Percentiles rank a stretch among this genome's conserved stretches.
Evolutionary conservation across 2,888 invertebrate genomes (phyloP).

Genomic region (Trichopria drosophilae): DNA sequence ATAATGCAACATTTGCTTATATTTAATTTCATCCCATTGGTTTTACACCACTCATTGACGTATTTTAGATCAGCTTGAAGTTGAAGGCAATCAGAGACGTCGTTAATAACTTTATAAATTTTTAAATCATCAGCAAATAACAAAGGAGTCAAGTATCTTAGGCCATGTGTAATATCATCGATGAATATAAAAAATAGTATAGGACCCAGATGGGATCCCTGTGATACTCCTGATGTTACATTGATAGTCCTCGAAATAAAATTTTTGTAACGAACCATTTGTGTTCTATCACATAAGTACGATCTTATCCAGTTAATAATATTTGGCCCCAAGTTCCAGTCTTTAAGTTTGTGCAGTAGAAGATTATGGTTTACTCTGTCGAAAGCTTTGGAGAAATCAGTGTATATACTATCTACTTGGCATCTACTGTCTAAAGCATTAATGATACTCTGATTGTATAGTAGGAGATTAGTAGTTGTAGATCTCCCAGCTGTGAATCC

Average conservation of each 20-base stretch:
- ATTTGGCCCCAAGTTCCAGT: too few relatives aligned
- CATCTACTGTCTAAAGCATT: neutral
- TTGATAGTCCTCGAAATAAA: constrained; percentile 1
- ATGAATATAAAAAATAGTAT: constrained; percentile 6
- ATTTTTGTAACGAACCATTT: too few relatives aligned
- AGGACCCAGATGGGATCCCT: constrained; percentile 10
- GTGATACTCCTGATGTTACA: constrained; percentile 10
- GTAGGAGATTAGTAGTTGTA: constrained; percentile 3
- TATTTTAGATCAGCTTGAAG: neutral
- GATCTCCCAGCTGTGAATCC: constrained; percentile 5
- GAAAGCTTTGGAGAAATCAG: too few relatives aligned
- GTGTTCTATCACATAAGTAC: too few relatives aligned
- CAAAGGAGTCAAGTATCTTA: neutral
- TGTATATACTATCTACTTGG: constrained; percentile 7
- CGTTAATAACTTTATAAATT: constrained; percentile 1
- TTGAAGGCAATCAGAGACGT: neutral
- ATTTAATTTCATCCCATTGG: too few relatives aligned
- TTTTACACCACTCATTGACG: too few relatives aligned
- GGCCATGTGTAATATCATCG: constrained; percentile 1
- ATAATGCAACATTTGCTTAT: too few relatives aligned
- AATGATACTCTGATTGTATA: neutral
- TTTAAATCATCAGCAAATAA: constrained; percentile 16
- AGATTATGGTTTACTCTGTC: too few relatives aligned
- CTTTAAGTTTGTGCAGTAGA: too few relatives aligned
- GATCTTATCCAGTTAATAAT: too few relatives aligned